These are phyloP conservation scores for Ageneiosus marmoratus DNA, from an alignment of 2,113 vertebrate species.

Conservation along the genomic window DNA sequence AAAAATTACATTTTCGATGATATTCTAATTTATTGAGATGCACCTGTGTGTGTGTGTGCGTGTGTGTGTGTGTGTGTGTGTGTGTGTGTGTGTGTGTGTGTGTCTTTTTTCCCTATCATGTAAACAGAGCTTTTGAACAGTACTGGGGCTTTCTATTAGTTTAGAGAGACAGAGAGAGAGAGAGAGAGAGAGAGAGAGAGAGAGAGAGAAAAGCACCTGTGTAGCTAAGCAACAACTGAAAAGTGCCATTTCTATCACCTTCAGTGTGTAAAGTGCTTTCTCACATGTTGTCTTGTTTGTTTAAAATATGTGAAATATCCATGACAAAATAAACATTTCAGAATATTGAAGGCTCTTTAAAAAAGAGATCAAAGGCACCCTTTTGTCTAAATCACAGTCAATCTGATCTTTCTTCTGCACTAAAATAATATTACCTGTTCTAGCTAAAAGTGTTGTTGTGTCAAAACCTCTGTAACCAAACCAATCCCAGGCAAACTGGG, in stretches of 20 bases:
- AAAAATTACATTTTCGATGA: no score
- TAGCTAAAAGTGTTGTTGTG: neutral
- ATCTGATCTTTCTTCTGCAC: neutral
- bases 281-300: neutral
- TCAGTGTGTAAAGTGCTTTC: neutral
- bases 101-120: neutral
- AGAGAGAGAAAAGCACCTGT: conserved; percentile 50
- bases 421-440: neutral
- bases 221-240: conserved; percentile 62
- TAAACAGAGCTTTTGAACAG: neutral
- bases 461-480: neutral
- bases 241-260: conserved; percentile 33
- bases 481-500: neutral
- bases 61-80: no score
- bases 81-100: neutral
- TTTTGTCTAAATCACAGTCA: neutral
- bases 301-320: neutral
- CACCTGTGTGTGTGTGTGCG: neutral
- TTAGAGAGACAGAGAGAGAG: conserved; percentile 34
- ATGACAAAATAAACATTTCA: neutral
- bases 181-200: conserved; percentile 38
- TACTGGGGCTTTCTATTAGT: conserved; percentile 2
- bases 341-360: neutral
- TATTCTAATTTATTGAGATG: no score
- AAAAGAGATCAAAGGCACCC: neutral